Percentiles rank a stretch among this genome's conserved stretches.
These are phyloP conservation scores for Lithophane semibrunnea DNA, from an alignment of 2,888 invertebrate species.

Conservation along the genomic window DNA sequence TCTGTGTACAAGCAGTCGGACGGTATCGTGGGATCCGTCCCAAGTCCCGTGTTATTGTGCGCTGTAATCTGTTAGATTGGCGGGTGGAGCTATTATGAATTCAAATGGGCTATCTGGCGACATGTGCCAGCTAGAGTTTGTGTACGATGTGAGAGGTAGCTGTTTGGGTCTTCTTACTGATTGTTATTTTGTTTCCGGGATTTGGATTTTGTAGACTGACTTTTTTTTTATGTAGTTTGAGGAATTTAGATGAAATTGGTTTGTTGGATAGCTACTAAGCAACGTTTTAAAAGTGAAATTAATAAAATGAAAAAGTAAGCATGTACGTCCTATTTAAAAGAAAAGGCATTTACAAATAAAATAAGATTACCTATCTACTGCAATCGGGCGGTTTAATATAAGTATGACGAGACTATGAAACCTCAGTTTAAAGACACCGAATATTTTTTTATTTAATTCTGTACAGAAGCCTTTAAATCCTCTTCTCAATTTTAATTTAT, in stretches of 20 bases:
- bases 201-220: background rate
- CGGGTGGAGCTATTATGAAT: constrained; percentile 63
- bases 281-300: background rate
- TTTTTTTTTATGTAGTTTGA: background rate
- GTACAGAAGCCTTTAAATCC: background rate
- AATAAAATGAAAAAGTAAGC: background rate
- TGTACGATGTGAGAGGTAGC: constrained; percentile 26
- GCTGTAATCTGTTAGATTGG: constrained; percentile 60
- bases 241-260: background rate
- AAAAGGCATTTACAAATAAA: background rate
- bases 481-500: constrained; percentile 16
- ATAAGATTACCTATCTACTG: background rate
- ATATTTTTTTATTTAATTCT: background rate
- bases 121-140: constrained; percentile 56
- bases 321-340: background rate
- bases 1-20: constrained; percentile 2
- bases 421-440: background rate
- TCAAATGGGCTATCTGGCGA: constrained; percentile 65
- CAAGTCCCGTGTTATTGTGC: constrained; percentile 52
- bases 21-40: constrained; percentile 40
- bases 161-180: constrained; percentile 9
- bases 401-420: background rate
- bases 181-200: constrained; percentile 10
- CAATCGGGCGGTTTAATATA: background rate
- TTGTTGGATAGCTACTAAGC: background rate